Evolutionary conservation across 2,888 invertebrate species (phyloP).

Genomic region (Fragum fragum): DNA sequence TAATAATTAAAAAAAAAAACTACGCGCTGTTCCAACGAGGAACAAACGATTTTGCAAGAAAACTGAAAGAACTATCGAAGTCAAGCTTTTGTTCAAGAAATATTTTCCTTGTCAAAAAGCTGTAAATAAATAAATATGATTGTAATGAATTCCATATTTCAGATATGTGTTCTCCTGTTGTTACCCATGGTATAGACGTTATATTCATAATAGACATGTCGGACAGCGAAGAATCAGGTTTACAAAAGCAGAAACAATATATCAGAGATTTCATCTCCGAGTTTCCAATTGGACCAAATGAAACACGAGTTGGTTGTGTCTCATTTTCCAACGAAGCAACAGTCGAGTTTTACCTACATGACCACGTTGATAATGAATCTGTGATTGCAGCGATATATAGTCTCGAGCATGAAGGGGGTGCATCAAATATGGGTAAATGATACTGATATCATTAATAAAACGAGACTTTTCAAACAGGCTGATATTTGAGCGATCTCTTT

Average conservation of each 20-base stretch:
- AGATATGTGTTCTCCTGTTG: slow-evolving; percentile 6
- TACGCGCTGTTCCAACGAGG: too few species aligned
- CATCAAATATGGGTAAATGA: slow-evolving; percentile 20
- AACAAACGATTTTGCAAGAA: too few species aligned
- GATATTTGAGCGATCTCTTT: too few species aligned
- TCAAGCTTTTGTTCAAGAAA: too few species aligned
- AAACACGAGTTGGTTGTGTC: slow-evolving; percentile 31
- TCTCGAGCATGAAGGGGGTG: slow-evolving; percentile 11
- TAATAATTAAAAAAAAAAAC: too few species aligned
- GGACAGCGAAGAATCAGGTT: background rate
- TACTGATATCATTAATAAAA: background rate
- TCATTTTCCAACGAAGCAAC: slow-evolving; percentile 29
- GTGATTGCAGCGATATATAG: slow-evolving; percentile 13
- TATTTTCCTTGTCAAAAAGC: too few species aligned
- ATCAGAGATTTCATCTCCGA: slow-evolving; percentile 28
- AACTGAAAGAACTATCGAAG: too few species aligned
- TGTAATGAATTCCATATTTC: too few species aligned
- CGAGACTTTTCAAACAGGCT: too few species aligned
- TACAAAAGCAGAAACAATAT: slow-evolving; percentile 31
- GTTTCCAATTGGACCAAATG: slow-evolving; percentile 36
- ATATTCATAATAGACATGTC: slow-evolving; percentile 11
- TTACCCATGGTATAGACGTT: background rate
- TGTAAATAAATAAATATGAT: too few species aligned
- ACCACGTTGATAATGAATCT: background rate
- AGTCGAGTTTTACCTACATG: slow-evolving; percentile 26